Percentiles rank a stretch among this genome's conserved stretches.
Conservation (phyloP, 1,140 invertebrate genomes). For the Melitaea cinxia region DNA sequence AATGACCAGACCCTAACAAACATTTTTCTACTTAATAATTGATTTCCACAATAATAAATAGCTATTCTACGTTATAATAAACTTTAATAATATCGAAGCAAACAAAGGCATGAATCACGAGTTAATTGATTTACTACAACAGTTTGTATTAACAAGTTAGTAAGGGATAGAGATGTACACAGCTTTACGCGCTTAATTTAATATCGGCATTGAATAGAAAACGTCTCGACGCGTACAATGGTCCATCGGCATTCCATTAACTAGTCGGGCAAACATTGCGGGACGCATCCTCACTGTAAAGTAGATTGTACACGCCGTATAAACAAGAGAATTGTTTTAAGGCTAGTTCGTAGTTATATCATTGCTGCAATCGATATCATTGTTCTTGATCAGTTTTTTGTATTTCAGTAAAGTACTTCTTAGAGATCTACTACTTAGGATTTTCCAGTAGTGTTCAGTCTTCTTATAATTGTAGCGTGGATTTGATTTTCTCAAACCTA, state of each 20-base stretch:
- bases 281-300: conserved; percentile 60
- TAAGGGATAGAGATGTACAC: conserved; percentile 35
- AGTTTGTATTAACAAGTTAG: conserved; percentile 45
- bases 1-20: no score
- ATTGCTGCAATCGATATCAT: no score
- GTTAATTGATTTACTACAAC: conserved; percentile 41
- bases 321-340: background rate
- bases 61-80: conserved; percentile 8
- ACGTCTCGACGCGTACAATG: conserved; percentile 65
- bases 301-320: background rate
- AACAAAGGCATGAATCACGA: conserved; percentile 37
- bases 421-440: no score
- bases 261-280: conserved; percentile 69
- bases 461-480: no score
- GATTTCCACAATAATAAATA: background rate
- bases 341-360: no score
- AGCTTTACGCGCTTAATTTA: conserved; percentile 57
- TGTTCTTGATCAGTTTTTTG: no score
- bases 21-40: no score
- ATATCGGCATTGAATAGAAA: conserved; percentile 73
- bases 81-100: conserved; percentile 14
- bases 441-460: no score
- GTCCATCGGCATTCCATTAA: conserved; percentile 77
- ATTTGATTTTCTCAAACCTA: no score
- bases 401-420: no score